A percentile compares a stretch with the other conserved stretches of the same genome.
These are phyloP conservation scores for Apodemia zela DNA, from an alignment of 2,888 invertebrate genomes.

Conservation along the genomic window DNA sequence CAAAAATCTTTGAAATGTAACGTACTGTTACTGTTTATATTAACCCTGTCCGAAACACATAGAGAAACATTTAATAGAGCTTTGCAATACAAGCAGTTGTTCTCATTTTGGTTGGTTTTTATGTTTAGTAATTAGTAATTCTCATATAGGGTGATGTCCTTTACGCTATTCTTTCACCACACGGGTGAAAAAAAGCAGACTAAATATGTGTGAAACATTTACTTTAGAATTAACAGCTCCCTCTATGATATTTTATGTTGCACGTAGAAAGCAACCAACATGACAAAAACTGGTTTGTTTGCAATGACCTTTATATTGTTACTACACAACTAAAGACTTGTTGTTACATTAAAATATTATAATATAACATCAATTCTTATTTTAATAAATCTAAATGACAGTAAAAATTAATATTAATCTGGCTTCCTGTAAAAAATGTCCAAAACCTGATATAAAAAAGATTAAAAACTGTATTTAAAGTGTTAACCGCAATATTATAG, in stretches of 20 bases:
- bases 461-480: conserved; percentile 16
- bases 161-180: no score
- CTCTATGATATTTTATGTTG: no score
- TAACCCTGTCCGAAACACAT: conserved; percentile 7
- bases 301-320: no score
- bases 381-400: conserved; percentile 17
- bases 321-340: conserved; percentile 38
- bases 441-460: conserved; percentile 33
- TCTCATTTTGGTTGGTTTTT: conserved; percentile 2
- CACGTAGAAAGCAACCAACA: no score
- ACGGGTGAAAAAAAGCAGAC: no score
- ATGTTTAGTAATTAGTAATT: background rate
- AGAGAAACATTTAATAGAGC: conserved; percentile 20
- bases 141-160: background rate
- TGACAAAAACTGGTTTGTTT: no score
- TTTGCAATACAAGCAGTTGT: background rate
- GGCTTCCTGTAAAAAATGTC: conserved; percentile 40
- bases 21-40: conserved; percentile 9
- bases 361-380: conserved; percentile 31
- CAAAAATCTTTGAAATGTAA: conserved; percentile 19
- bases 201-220: no score
- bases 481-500: conserved; percentile 3
- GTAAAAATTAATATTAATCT: conserved; percentile 25
- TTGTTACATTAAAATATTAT: conserved; percentile 32
- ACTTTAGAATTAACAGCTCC: no score